phyloP scores from a whole-genome alignment of 2,888 invertebrate genomes.

The Epinotia demarniana region DNA sequence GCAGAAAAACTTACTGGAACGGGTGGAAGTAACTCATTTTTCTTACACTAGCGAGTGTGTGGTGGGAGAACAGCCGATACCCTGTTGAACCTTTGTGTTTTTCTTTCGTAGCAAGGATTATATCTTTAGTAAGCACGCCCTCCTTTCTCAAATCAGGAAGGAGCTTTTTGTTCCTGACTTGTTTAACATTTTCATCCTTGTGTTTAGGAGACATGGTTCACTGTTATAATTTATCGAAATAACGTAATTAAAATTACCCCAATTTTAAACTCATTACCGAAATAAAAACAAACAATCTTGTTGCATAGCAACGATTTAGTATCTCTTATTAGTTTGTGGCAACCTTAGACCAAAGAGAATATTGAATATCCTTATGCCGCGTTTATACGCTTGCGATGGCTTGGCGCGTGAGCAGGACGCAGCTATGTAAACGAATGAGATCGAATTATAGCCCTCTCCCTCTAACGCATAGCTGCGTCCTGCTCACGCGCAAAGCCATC shows the following conservation, averaged over 20 bases:
- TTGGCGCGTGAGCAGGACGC: too few species aligned
- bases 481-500: too few species aligned
- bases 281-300: slow-evolving; percentile 35
- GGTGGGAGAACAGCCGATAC: slow-evolving; percentile 85
- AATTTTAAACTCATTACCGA: slow-evolving; percentile 47
- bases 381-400: too few species aligned
- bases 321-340: too few species aligned
- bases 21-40: slow-evolving; percentile 75
- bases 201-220: slow-evolving; percentile 19
- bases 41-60: slow-evolving; percentile 85
- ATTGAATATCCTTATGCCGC: too few species aligned
- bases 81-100: slow-evolving; percentile 74
- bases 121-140: slow-evolving; percentile 70
- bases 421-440: too few species aligned
- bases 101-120: slow-evolving; percentile 69
- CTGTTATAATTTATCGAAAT: slow-evolving; percentile 34
- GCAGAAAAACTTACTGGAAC: slow-evolving; percentile 67
- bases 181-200: slow-evolving; percentile 64
- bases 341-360: too few species aligned
- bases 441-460: too few species aligned
- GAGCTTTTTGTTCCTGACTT: slow-evolving; percentile 76
- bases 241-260: slow-evolving; percentile 37
- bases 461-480: too few species aligned
- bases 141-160: slow-evolving; percentile 76
- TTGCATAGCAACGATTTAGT: slow-evolving; percentile 42